Percentiles rank a stretch among this genome's conserved stretches.
phyloP scores from a whole-genome alignment of 2,113 vertebrate genomes.

The Corydoras maculifer region DNA sequence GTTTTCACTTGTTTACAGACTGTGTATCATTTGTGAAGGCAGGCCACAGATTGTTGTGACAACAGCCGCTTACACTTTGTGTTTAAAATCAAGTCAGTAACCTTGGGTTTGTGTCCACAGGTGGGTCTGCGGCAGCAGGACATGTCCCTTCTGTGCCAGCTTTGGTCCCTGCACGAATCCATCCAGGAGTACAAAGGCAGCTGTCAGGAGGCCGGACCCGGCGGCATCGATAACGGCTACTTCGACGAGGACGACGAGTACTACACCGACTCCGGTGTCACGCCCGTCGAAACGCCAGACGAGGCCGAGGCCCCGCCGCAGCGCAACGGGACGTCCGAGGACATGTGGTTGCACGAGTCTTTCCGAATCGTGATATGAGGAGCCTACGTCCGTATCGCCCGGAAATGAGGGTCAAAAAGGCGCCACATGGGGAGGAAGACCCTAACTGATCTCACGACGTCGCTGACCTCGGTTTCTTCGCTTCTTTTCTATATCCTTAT shows the following conservation, averaged over 20 bases:
- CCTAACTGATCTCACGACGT: conserved; percentile 34
- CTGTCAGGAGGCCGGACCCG: conserved; percentile 83
- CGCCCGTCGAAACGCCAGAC: conserved; percentile 55
- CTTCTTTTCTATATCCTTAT: conserved; percentile 48
- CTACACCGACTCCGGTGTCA: conserved; percentile 69
- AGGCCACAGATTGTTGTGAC: too few species aligned
- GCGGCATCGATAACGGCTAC: conserved; percentile 87
- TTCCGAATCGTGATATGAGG: conserved; percentile 66
- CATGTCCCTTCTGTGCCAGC: conserved; percentile 95
- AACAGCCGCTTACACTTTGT: too few species aligned
- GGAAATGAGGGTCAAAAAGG: conserved; percentile 2
- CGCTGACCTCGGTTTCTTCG: conserved; percentile 33
- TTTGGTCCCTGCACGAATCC: conserved; percentile 94
- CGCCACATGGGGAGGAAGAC: conserved; percentile 1
- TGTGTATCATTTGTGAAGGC: too few species aligned
- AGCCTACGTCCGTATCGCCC: conserved; percentile 40
- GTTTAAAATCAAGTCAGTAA: neutral
- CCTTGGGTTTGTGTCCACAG: conserved; percentile 50
- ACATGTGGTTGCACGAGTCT: conserved; percentile 76
- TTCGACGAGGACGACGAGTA: conserved; percentile 94
- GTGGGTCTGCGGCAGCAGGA: conserved; percentile 96
- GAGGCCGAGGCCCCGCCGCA: conserved; percentile 49
- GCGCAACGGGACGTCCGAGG: conserved; percentile 54
- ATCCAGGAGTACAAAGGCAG: conserved; percentile 98
- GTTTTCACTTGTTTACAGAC: too few species aligned